Evolutionary conservation across 2,888 invertebrate species (phyloP).

Genomic region (Heliconius erato): DNA sequence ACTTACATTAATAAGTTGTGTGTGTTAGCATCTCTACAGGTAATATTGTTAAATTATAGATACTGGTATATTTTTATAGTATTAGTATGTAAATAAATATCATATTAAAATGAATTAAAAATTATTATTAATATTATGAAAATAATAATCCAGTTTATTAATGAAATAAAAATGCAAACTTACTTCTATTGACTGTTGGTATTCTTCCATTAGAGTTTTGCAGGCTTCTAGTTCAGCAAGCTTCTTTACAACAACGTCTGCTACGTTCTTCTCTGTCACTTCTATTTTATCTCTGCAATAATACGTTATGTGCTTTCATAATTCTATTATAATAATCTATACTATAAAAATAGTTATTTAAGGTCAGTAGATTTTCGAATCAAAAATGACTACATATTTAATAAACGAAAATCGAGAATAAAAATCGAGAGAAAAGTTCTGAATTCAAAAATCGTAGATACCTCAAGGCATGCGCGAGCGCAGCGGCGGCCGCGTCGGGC

Average conservation of each 20-base stretch:
- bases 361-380: too few species aligned
- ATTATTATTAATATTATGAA: too few species aligned
- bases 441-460: conserved; percentile 10
- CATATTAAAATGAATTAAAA: background rate
- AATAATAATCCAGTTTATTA: background rate
- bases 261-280: conserved; percentile 78
- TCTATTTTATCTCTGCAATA: conserved; percentile 78
- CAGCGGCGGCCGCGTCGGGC: conserved; percentile 49
- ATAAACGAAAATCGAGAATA: background rate
- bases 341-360: too few species aligned
- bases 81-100: background rate
- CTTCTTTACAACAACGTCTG: conserved; percentile 80
- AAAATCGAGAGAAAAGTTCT: too few species aligned
- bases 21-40: background rate
- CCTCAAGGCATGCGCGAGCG: conserved; percentile 53
- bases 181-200: conserved; percentile 78
- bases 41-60: background rate
- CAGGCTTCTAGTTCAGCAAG: conserved; percentile 79
- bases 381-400: background rate
- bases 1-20: background rate
- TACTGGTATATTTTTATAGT: background rate
- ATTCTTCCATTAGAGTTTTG: conserved; percentile 78
- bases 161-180: conserved; percentile 56
- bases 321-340: too few species aligned
- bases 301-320: background rate